These are phyloP conservation scores for Hucho hucho DNA, from an alignment of 2,113 vertebrate genomes.

Conservation along the genomic window DNA sequence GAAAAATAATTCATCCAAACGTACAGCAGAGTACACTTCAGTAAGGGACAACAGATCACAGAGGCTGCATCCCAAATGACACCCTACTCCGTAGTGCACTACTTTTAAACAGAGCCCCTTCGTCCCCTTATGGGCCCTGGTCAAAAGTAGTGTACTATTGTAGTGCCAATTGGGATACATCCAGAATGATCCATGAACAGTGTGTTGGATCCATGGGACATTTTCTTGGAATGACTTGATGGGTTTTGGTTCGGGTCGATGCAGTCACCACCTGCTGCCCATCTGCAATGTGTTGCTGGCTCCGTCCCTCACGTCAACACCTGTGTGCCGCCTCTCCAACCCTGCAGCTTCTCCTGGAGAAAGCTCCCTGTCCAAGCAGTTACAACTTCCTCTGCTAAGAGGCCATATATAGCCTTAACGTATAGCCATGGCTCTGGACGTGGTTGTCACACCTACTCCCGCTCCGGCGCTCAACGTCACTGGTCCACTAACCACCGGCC, in stretches of 20 bases:
- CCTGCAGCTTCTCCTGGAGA: conserved; percentile 15
- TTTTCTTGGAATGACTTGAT: conserved; percentile 63
- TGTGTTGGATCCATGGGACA: conserved; percentile 44
- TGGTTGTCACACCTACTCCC: not conserved
- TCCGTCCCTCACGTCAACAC: conserved; percentile 39
- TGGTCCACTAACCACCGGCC: too few species aligned
- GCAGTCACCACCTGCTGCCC: conserved; percentile 41
- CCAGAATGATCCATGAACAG: conserved; percentile 5
- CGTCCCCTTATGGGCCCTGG: too few species aligned
- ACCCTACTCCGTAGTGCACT: too few species aligned
- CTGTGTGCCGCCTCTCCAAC: conserved; percentile 11
- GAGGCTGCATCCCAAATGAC: not conserved
- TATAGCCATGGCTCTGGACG: not conserved
- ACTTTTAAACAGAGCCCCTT: too few species aligned
- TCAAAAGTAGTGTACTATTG: too few species aligned
- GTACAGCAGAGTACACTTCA: conserved; percentile 43
- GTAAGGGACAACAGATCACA: conserved; percentile 26
- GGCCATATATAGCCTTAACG: too few species aligned
- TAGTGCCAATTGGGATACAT: too few species aligned
- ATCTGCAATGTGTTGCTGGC: conserved; percentile 49
- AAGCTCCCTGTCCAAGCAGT: conserved; percentile 20
- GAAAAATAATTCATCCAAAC: not conserved
- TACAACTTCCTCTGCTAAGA: conserved; percentile 27
- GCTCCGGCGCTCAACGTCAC: too few species aligned
- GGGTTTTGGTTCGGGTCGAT: conserved; percentile 64